Percentiles rank a stretch among this genome's conserved stretches.
Evolutionary conservation across 2,888 invertebrate genomes (phyloP).

Genomic region (Stegophylla sp.): DNA sequence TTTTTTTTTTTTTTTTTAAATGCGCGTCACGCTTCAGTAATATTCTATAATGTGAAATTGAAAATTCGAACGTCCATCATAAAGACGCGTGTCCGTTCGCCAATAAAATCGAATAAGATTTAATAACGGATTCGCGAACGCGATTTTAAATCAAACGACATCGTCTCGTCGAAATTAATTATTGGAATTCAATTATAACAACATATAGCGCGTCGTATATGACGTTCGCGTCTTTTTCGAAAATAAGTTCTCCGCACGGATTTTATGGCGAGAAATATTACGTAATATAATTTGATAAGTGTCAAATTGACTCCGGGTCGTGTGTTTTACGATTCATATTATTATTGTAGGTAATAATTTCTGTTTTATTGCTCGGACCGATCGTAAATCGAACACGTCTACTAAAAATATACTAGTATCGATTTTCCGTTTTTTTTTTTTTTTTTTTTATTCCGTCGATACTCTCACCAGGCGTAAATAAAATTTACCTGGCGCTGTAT

Average conservation of each 20-base stretch:
- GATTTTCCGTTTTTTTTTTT: conserved; percentile 15
- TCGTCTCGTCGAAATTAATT: too few relatives aligned
- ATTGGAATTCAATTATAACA: background rate
- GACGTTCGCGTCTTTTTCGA: too few relatives aligned
- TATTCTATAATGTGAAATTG: too few relatives aligned
- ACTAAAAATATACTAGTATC: background rate
- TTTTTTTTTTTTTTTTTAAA: too few relatives aligned
- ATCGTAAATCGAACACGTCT: background rate
- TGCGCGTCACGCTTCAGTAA: too few relatives aligned
- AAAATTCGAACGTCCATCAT: too few relatives aligned
- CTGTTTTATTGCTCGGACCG: background rate
- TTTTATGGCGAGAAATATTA: background rate
- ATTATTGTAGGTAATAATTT: background rate
- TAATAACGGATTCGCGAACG: too few relatives aligned
- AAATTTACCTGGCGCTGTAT: background rate
- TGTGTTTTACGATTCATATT: conserved; percentile 12
- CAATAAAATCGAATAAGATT: too few relatives aligned
- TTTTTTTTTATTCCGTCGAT: background rate
- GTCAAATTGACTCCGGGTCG: conserved; percentile 11
- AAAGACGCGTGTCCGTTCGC: too few relatives aligned
- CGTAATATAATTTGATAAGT: background rate
- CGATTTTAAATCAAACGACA: too few relatives aligned
- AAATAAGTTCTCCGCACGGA: background rate
- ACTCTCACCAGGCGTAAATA: background rate
- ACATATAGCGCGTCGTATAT: background rate